These are phyloP conservation scores for Athripsodes cinereus DNA, from an alignment of 2,888 invertebrate genomes.

Conservation along the genomic window DNA sequence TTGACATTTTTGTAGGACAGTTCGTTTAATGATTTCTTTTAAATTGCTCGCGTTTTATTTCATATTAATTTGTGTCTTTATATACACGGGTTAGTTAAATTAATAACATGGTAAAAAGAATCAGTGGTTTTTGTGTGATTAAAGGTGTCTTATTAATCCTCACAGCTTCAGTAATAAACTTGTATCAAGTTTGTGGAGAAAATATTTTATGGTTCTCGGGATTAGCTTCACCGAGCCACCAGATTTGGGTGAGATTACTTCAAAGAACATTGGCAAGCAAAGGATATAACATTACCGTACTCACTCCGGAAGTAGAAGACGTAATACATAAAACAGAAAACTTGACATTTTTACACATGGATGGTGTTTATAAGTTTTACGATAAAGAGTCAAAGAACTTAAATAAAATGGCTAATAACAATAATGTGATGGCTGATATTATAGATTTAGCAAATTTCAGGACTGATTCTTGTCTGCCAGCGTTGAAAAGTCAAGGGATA, in stretches of 20 bases:
- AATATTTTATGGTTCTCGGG: constrained; percentile 25
- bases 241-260: constrained; percentile 21
- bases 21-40: too few relatives aligned
- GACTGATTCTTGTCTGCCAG: constrained; percentile 21
- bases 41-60: too few relatives aligned
- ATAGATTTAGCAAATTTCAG: constrained; percentile 20
- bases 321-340: constrained; percentile 7
- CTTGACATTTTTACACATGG: constrained; percentile 21
- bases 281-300: constrained; percentile 23
- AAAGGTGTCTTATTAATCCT: neutral
- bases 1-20: too few relatives aligned
- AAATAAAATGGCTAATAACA: constrained; percentile 11
- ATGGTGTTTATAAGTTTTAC: constrained; percentile 21
- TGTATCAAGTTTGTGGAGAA: neutral
- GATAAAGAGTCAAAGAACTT: constrained; percentile 7
- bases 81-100: too few relatives aligned
- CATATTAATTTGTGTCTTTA: too few relatives aligned
- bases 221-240: constrained; percentile 24
- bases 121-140: too few relatives aligned
- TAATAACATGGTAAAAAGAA: too few relatives aligned
- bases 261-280: constrained; percentile 16
- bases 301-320: constrained; percentile 9
- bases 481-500: constrained; percentile 20
- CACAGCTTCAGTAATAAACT: neutral
- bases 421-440: constrained; percentile 16